Evolutionary conservation across 2,888 invertebrate genomes (phyloP), one percentile per base, ranked within the genome.

Genomic region (Scaptomyza reducta): DNA sequence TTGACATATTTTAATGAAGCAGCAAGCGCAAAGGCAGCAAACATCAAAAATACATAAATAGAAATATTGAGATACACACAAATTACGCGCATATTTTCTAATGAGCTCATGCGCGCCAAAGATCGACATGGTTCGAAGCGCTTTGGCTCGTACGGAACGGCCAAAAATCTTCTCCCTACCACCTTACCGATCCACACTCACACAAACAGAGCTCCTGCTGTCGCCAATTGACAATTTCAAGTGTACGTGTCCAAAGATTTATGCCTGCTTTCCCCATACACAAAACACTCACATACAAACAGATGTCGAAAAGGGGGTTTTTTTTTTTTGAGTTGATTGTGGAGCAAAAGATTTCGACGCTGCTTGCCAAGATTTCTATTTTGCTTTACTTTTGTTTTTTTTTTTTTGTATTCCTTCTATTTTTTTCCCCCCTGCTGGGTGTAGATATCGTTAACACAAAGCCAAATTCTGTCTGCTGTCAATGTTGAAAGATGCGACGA

Each of bases 61-160:
- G 33, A 16, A 31, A 25, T 31, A 10, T 40, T 40, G 65, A 65
- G 44, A 60, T 35, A 67, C 74, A 64, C 88, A 80, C 89, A 88
- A 84, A 84, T 84, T 87, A 89, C 79, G 76, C 86, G 89, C 84
- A 85, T 84, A 76, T 84, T 84, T 88, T 84, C 83, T 87, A 84
- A 84, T 88, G 87, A 84, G 79, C 82, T 87, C 86, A 82, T 82
- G 86, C 82, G 63, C 73, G 71, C 67, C 89, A 60, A 50, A 50
- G 71, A 75, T 75, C 73, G 82, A 61, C 71, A 85, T 74, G 89
- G 87, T 87, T 85, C 71, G 71, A 67, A 77, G 81, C 31, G 40
- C 35, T 70, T 69, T 67, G 65, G 59, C 50, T 69, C 75, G 57
- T 49, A 55, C 56, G 61, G 65, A 63, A 70, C 65, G 58, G 35